phyloP scores from a whole-genome alignment of 1,140 invertebrate species.

The Drosophila ficusphila region DNA sequence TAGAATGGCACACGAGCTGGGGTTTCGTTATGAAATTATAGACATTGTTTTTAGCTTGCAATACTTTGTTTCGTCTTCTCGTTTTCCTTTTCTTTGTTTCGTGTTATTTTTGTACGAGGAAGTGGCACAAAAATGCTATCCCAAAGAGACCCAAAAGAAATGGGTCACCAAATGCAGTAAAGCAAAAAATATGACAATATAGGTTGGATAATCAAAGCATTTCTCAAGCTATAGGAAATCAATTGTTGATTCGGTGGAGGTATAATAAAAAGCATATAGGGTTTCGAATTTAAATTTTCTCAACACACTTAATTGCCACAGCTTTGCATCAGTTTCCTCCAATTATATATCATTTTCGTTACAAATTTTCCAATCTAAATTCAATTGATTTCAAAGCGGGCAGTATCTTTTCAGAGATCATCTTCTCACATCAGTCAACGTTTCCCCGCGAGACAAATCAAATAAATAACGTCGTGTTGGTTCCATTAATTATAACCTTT shows the following conservation, averaged over 20 bases:
- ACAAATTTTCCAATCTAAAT: slow-evolving; percentile 12
- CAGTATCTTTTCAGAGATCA: slow-evolving; percentile 24
- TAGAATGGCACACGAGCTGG: slow-evolving; percentile 65
- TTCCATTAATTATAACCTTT: slow-evolving; percentile 31
- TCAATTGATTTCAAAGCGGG: slow-evolving; percentile 31
- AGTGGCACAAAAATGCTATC: slow-evolving; percentile 34
- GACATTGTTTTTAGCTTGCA: slow-evolving; percentile 69
- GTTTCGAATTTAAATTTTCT: slow-evolving; percentile 11
- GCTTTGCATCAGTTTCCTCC: slow-evolving; percentile 14
- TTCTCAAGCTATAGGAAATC: slow-evolving; percentile 49
- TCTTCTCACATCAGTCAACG: slow-evolving; percentile 17
- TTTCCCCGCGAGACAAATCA: slow-evolving; percentile 6
- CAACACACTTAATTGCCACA: slow-evolving; percentile 23
- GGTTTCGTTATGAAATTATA: slow-evolving; percentile 70
- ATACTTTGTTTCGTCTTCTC: slow-evolving; percentile 43
- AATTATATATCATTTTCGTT: slow-evolving; percentile 14
- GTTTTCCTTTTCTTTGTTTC: slow-evolving; percentile 26
- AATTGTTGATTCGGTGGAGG: slow-evolving; percentile 22
- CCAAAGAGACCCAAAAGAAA: slow-evolving; percentile 34
- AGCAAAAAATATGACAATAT: background rate
- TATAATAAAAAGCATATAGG: slow-evolving; percentile 6
- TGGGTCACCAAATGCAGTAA: slow-evolving; percentile 31
- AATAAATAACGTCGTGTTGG: background rate
- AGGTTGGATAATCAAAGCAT: slow-evolving; percentile 25
- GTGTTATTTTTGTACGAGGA: slow-evolving; percentile 34